Evolutionary conservation across 1,140 invertebrate species (phyloP), one percentile per base, ranked within the genome.

Genomic region (Drosophila lowei): DNA sequence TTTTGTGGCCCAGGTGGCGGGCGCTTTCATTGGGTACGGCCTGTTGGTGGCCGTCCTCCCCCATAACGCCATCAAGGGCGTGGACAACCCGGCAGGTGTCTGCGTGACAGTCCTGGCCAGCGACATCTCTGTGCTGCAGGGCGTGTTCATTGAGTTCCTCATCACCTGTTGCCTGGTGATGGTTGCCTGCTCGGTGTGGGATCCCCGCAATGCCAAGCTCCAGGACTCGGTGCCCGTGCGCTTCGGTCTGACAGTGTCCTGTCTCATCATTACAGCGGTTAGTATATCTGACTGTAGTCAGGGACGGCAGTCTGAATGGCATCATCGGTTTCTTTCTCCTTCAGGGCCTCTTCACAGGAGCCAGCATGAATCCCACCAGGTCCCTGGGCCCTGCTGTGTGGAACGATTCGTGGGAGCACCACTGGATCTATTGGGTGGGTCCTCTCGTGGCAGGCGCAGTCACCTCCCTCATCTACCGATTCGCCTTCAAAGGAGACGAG

Each of bases 351-450:
- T 94, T 93, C 56, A 96, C 95, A 2, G 95, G 95, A 0, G 94
- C 94, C 42, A 95, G 95, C 72, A 94, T 97, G 94, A 97, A 97
- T 86, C 96, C 96, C 0, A 96, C 95, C 0, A 93, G 96, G 63
- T 94, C 94, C 8, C 93, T 97, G 56, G 96, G 93, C 1, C 96
- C 96, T 0, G 96, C 95, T 0, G 74, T 97, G 1, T 94, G 96
- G 78, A 94, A 94, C 34, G 93, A 93, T 11, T 92, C 93, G 42
- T 98, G 96, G 95, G 66, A 89, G 0, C 60, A 93, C 59, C 96
- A 96, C 66, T 97, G 96, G 96, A 93, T 97, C 13, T 96, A 96
- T 84, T 96, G 95, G 95, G 92, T 94, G 34, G 95, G 95, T 62
- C 95, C 95, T 0, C 71, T 95, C 46, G 34, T 93, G 2, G 95